These are phyloP conservation scores for Drosophila paramelanica DNA, from an alignment of 2,888 invertebrate genomes.

Conservation along the genomic window DNA sequence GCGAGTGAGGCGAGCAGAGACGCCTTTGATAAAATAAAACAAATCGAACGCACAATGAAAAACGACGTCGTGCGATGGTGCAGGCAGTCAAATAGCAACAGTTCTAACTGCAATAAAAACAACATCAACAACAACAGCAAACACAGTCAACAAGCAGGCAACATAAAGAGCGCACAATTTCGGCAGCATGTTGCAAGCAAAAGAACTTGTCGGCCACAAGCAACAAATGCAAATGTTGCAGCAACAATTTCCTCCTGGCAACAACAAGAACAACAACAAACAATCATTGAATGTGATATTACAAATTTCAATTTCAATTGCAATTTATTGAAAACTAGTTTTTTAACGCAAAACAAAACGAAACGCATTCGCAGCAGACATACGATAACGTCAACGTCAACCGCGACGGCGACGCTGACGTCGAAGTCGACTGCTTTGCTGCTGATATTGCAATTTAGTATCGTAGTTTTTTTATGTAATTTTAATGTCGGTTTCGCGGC, in stretches of 20 bases:
- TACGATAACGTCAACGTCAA: slow-evolving; percentile 18
- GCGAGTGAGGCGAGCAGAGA: slow-evolving; percentile 9
- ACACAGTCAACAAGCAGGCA: slow-evolving; percentile 25
- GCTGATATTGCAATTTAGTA: slow-evolving; percentile 80
- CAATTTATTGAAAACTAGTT: slow-evolving; percentile 74
- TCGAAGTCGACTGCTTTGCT: slow-evolving; percentile 50
- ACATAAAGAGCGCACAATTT: slow-evolving; percentile 25
- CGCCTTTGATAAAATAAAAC: slow-evolving; percentile 43
- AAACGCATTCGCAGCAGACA: slow-evolving; percentile 51
- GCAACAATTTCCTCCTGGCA: slow-evolving; percentile 26
- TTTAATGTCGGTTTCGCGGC: slow-evolving; percentile 81
- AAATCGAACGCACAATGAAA: slow-evolving; percentile 83
- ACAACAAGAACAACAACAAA: slow-evolving; percentile 58
- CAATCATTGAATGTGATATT: slow-evolving; percentile 80
- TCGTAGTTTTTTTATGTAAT: slow-evolving; percentile 83
- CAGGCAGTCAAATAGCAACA: slow-evolving; percentile 63
- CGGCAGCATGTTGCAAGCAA: slow-evolving; percentile 58
- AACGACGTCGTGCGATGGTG: slow-evolving; percentile 85
- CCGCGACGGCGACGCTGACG: slow-evolving; percentile 9
- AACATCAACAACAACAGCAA: slow-evolving; percentile 24
- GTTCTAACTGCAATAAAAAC: slow-evolving; percentile 23
- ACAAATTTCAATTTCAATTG: slow-evolving; percentile 73
- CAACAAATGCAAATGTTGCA: slow-evolving; percentile 36
- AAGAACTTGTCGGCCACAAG: slow-evolving; percentile 50
- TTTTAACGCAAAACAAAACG: slow-evolving; percentile 68